Evolutionary conservation across 2,888 invertebrate species (phyloP).

Genomic region (Orthosia incerta): DNA sequence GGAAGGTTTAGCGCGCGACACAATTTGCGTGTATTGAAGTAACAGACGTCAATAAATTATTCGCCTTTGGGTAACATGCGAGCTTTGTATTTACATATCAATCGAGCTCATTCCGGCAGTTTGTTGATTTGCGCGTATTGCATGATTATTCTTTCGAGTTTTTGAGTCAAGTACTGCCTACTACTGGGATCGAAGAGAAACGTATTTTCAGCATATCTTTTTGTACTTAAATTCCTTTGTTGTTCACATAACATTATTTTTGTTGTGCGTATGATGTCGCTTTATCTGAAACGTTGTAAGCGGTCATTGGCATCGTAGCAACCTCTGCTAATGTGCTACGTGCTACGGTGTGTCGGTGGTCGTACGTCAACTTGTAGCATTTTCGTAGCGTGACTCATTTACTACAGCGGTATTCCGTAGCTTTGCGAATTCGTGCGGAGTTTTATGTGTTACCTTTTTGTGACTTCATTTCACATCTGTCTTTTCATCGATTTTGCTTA

Average conservation of each 20-base stretch:
- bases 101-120: slow-evolving; percentile 30
- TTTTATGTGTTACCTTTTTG: slow-evolving; percentile 12
- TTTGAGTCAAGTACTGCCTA: background rate
- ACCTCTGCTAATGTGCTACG: slow-evolving; percentile 43
- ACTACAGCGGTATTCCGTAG: slow-evolving; percentile 43
- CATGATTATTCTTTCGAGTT: slow-evolving; percentile 25
- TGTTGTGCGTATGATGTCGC: slow-evolving; percentile 7
- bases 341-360: slow-evolving; percentile 54
- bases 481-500: background rate
- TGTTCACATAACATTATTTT: background rate
- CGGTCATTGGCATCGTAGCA: slow-evolving; percentile 60
- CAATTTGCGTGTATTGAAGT: slow-evolving; percentile 5
- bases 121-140: slow-evolving; percentile 24
- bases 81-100: slow-evolving; percentile 28
- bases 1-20: background rate
- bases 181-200: background rate
- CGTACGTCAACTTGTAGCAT: slow-evolving; percentile 50
- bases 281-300: slow-evolving; percentile 26
- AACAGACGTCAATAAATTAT: slow-evolving; percentile 27
- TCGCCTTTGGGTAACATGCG: slow-evolving; percentile 17
- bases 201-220: background rate
- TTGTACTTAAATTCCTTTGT: background rate
- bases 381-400: slow-evolving; percentile 58
- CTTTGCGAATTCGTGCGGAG: slow-evolving; percentile 41
- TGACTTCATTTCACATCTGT: slow-evolving; percentile 8